Conservation (phyloP, 2,888 invertebrate species). For the Polymixis flavicincta region DNA sequence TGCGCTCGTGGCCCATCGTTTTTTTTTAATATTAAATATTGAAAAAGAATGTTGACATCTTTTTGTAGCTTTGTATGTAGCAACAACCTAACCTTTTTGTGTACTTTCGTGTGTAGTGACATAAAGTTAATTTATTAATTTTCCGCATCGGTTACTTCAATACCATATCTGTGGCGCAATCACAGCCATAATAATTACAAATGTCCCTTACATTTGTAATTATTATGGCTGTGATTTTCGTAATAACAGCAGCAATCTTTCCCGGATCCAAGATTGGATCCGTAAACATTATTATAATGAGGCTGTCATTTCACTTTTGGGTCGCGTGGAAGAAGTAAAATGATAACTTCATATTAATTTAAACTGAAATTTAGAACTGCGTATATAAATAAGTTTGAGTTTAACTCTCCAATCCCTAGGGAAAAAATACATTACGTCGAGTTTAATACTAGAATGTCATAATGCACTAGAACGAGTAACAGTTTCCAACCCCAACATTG, state of each 20-base stretch:
- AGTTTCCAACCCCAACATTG: no score
- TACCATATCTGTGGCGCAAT: constrained; percentile 8
- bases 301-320: neutral
- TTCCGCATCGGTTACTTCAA: constrained; percentile 38
- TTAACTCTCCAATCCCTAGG: no score
- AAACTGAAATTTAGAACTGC: no score
- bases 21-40: no score
- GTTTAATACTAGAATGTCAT: no score
- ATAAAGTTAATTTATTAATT: constrained; percentile 49
- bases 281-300: neutral
- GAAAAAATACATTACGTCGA: no score
- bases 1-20: neutral
- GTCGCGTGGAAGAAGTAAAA: no score
- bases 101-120: constrained; percentile 20
- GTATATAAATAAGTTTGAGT: no score
- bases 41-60: no score
- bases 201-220: constrained; percentile 32
- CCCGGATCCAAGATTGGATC: neutral
- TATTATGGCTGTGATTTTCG: constrained; percentile 7
- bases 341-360: no score
- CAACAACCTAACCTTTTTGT: neutral
- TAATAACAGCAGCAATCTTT: neutral
- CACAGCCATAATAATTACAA: no score
- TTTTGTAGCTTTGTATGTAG: constrained; percentile 7
- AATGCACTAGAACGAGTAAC: no score